Base-by-base conservation (phyloP, 2,888 invertebrate species). In the Xanthia icteritia region DNA sequence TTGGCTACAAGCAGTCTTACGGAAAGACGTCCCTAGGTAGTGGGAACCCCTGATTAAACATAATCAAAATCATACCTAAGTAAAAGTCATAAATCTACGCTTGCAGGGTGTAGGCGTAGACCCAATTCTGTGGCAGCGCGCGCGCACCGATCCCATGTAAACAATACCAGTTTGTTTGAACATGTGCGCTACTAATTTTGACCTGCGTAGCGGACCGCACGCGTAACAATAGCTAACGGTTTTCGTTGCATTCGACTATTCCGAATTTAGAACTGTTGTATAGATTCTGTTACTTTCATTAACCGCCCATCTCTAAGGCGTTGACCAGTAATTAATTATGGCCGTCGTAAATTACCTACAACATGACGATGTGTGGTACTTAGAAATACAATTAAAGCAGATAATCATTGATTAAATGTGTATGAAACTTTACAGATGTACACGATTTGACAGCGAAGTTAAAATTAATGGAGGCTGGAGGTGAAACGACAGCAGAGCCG, bases 361-460 rank as follows among this genome's bases (percentile, higher is more conserved):
- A 39, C 0, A 56, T 65, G 51, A 36, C 17, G 27, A 65, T 56
- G 36, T 77, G 58, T 36, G 9, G 76, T 39, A 58, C 56, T 58
- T 79, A 76, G 20, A 56, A 39, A 31, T 42, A 27, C 27, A 66
- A 45, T 45, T 45, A 42, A 39, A 6, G 36, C 27, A 48, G 45
- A 31, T 76, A 68, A 23, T 8, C 36, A 27, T 48, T 48, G 42
- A 31, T 51, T 70, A 54, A 66, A 17, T 11, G 42, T 51, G 20
- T 69, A 54, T 72, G 84, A 65, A 90, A 91, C 73, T 96, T 97
- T 91, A 75, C 97, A 97, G 98, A 98, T 94, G 97, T 98, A 87
- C 97, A 98, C 93, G 98, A 98, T 93, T 96, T 98, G 90, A 97
- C 98, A 87, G 97, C 97, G 68, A 97, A 97, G 92, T 94, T 98